A percentile compares a stretch with the other conserved stretches of the same genome.
phyloP scores from a whole-genome alignment of 2,888 invertebrate species.

The Pardosa pseudoannulata region DNA sequence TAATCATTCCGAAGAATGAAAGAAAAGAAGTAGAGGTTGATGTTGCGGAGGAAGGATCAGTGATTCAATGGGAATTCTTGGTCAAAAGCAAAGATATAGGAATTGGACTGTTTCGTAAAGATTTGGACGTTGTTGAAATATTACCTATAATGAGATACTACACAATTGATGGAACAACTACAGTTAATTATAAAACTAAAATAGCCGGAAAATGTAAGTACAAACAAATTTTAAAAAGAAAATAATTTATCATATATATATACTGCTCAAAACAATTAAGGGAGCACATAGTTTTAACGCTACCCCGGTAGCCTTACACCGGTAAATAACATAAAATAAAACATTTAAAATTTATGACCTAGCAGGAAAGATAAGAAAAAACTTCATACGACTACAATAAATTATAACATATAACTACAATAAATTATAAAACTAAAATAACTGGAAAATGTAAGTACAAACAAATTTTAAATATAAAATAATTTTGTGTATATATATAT shows the following conservation, averaged over 20 bases:
- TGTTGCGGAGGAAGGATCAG: slow-evolving; percentile 6
- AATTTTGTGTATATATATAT: too few species aligned
- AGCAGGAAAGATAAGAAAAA: too few species aligned
- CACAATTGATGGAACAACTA: slow-evolving; percentile 10
- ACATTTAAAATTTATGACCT: too few species aligned
- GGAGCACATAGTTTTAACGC: too few species aligned
- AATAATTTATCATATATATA: too few species aligned
- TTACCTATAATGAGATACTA: slow-evolving; percentile 29
- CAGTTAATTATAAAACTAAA: slow-evolving; percentile 14
- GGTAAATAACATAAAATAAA: too few species aligned
- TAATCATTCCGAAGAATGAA: slow-evolving; percentile 1
- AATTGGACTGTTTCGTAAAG: slow-evolving; percentile 16
- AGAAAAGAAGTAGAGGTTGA: slow-evolving; percentile 4
- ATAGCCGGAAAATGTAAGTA: slow-evolving; percentile 39
- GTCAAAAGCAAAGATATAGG: slow-evolving; percentile 22
- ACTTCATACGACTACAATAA: too few species aligned
- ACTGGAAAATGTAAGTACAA: too few species aligned
- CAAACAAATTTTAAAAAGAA: neutral
- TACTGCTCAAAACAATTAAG: too few species aligned
- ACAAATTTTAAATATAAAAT: neutral
- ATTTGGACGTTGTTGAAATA: neutral
- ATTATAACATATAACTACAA: too few species aligned
- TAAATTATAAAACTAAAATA: slow-evolving; percentile 5
- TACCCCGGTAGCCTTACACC: too few species aligned
- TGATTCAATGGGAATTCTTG: slow-evolving; percentile 47